phyloP scores from a whole-genome alignment of 2,797 vertebrate genomes.

The Tamandua tetradactyla region DNA sequence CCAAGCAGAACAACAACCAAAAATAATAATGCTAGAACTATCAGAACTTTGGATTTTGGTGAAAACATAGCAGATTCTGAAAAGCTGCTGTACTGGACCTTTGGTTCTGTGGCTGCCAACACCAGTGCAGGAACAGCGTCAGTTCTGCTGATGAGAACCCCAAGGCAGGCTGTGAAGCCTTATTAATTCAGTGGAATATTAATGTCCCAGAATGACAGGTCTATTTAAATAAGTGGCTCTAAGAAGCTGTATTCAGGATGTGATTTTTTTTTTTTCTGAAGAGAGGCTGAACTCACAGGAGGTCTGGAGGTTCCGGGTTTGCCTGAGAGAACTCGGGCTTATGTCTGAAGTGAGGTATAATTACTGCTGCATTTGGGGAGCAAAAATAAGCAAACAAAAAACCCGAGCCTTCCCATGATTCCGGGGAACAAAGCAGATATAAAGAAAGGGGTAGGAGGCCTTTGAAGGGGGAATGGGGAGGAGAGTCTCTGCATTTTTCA shows the following conservation, averaged over 20 bases:
- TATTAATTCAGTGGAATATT: conserved; percentile 46
- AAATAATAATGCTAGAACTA: not conserved
- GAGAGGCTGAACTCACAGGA: conserved; percentile 6
- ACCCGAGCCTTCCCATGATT: not conserved
- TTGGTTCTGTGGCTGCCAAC: not conserved
- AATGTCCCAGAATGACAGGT: not conserved
- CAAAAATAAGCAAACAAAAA: not conserved
- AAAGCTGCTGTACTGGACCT: not conserved
- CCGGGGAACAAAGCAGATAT: not conserved
- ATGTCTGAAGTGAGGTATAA: not conserved
- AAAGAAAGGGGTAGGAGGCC: not conserved
- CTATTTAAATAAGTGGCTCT: conserved; percentile 48
- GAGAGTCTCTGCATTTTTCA: rapidly evolving
- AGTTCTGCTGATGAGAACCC: not conserved
- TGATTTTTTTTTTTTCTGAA: not conserved
- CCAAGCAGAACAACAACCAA: not conserved
- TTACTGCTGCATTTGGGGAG: not conserved
- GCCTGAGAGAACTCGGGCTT: not conserved
- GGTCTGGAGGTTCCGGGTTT: not conserved
- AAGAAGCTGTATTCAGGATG: not conserved
- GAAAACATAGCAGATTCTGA: not conserved
- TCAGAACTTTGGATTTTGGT: conserved; percentile 41
- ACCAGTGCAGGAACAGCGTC: not conserved
- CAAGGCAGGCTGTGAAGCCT: not conserved
- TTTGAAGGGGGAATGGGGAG: rapidly evolving